Conservation (phyloP, 1,140 invertebrate genomes). For the Linepithema humile region DNA sequence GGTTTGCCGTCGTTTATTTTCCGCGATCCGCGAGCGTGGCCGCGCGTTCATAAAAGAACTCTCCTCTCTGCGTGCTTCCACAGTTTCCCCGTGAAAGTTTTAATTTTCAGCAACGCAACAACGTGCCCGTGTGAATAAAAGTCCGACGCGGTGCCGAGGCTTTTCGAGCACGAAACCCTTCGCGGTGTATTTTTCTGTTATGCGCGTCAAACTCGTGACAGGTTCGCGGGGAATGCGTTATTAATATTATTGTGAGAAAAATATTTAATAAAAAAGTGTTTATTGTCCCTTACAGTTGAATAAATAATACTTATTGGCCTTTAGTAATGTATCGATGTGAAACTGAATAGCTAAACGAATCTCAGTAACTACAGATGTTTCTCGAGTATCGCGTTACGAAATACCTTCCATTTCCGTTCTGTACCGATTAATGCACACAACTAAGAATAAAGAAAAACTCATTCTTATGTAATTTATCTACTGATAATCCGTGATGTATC, state of each 20-base stretch:
- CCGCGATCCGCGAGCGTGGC: constrained; percentile 26
- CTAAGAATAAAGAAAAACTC: background rate
- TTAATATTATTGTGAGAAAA: constrained; percentile 3
- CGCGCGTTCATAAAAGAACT: constrained; percentile 37
- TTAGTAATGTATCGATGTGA: background rate
- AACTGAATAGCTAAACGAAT: background rate
- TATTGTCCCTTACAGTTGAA: background rate
- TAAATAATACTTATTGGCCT: background rate
- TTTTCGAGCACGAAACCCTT: constrained; percentile 12
- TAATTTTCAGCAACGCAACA: constrained; percentile 52
- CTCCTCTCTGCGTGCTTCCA: constrained; percentile 27
- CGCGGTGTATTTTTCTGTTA: constrained; percentile 13
- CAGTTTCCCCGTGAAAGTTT: constrained; percentile 34
- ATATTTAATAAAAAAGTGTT: constrained; percentile 7
- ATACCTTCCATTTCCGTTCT: too few relatives aligned
- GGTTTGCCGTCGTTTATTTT: constrained; percentile 44
- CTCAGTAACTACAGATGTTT: too few relatives aligned
- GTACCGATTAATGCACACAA: background rate
- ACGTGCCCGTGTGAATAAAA: constrained; percentile 38
- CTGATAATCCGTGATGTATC: constrained; percentile 9
- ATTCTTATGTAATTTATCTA: constrained; percentile 14
- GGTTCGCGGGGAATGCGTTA: background rate
- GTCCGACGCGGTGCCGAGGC: constrained; percentile 1
- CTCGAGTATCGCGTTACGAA: background rate
- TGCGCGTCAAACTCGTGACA: constrained; percentile 18